A percentile compares a stretch with the other conserved stretches of the same genome.
These are phyloP conservation scores for Apoderus coryli DNA, from an alignment of 2,888 invertebrate species.

Conservation along the genomic window DNA sequence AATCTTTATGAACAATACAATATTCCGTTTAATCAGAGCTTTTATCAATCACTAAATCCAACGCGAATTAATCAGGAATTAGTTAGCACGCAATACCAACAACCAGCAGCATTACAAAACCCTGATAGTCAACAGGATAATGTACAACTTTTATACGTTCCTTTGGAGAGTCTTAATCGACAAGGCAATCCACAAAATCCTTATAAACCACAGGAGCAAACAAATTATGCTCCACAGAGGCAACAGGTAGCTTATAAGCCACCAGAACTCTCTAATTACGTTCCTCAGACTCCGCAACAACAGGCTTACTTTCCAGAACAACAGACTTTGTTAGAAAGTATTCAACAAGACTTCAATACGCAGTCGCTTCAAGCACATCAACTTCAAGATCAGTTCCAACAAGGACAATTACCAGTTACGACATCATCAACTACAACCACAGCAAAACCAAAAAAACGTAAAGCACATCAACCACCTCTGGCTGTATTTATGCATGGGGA, in stretches of 20 bases:
- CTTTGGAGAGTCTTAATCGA: slow-evolving; percentile 41
- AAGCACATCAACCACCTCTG: slow-evolving; percentile 72
- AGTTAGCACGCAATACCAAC: slow-evolving; percentile 9
- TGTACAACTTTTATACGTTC: slow-evolving; percentile 70
- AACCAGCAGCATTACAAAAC: slow-evolving; percentile 8
- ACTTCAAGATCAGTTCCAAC: slow-evolving; percentile 25
- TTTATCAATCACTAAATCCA: slow-evolving; percentile 19
- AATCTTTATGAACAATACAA: slow-evolving; percentile 21
- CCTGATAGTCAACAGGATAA: slow-evolving; percentile 35
- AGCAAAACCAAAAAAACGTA: slow-evolving; percentile 39
- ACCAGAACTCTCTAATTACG: not conserved
- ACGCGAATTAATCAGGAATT: slow-evolving; percentile 19
- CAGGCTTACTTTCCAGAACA: slow-evolving; percentile 11
- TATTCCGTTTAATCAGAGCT: slow-evolving; percentile 16
- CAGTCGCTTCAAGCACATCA: slow-evolving; percentile 32
- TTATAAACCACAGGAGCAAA: slow-evolving; percentile 36
- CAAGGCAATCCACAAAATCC: not conserved
- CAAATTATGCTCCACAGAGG: slow-evolving; percentile 20
- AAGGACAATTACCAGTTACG: slow-evolving; percentile 15
- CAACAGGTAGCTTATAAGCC: slow-evolving; percentile 20
- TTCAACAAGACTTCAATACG: slow-evolving; percentile 31
- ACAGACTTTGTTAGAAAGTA: slow-evolving; percentile 25
- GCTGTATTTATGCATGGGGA: slow-evolving; percentile 58
- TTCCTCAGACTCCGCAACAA: not conserved
- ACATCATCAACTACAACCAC: slow-evolving; percentile 33